These are phyloP conservation scores for Dryobotodes eremita DNA, from an alignment of 2,888 invertebrate species.

Conservation along the genomic window DNA sequence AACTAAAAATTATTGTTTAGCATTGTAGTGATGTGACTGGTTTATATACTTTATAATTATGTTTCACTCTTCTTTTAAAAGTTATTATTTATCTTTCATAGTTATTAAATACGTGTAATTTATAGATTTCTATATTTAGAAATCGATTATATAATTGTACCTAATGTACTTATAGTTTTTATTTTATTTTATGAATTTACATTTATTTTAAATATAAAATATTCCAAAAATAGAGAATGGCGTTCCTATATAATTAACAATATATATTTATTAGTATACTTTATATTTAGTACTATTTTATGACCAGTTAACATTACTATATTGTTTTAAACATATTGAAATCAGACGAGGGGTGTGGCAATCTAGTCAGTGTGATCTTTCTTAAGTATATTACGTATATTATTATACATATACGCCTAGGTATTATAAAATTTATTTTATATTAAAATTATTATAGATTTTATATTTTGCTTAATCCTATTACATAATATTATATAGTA, in stretches of 20 bases:
- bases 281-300: background rate
- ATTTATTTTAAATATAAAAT: background rate
- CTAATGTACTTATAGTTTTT: conserved; percentile 8
- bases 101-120: conserved; percentile 44
- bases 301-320: conserved; percentile 50
- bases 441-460: conserved; percentile 71
- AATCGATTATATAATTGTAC: conserved; percentile 46
- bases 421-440: conserved; percentile 70
- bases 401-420: conserved; percentile 68
- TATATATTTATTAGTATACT: background rate
- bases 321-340: conserved; percentile 64
- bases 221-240: background rate
- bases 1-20: conserved; percentile 72
- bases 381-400: conserved; percentile 70
- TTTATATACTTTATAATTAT: background rate
- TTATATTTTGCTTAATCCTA: conserved; percentile 71
- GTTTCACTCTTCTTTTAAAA: background rate
- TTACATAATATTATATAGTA: conserved; percentile 39
- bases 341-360: conserved; percentile 90
- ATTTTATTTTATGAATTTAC: background rate
- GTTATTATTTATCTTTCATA: background rate
- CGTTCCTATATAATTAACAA: background rate
- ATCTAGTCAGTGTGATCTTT: conserved; percentile 90
- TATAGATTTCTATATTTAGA: conserved; percentile 47
- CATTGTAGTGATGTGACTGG: conserved; percentile 58